Conservation (phyloP, 2,113 vertebrate genomes). For the Hyperopisus bebe region DNA sequence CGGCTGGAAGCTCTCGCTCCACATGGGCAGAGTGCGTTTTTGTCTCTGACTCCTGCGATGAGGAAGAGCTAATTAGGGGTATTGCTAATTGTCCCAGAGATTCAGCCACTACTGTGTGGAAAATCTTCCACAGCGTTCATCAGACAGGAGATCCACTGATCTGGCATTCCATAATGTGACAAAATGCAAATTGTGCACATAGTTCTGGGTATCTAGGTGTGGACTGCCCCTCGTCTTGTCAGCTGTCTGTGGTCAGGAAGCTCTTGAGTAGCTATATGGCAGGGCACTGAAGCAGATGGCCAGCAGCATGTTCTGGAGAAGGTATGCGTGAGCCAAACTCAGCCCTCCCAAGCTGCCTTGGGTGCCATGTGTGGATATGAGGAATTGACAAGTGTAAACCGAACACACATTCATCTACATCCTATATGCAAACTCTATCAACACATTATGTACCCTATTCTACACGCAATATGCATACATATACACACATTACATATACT, state of each 20-base stretch:
- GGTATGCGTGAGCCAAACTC: not conserved
- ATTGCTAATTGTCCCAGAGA: slow-evolving; percentile 14
- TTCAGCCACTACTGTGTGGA: not conserved
- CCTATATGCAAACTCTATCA: not conserved
- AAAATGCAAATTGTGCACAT: not conserved
- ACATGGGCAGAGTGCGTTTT: not conserved
- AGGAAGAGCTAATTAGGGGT: slow-evolving; percentile 18
- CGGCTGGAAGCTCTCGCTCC: slow-evolving; percentile 1
- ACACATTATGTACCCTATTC: not conserved
- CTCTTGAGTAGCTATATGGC: not conserved
- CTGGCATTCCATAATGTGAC: not conserved
- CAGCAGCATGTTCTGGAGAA: not conserved
- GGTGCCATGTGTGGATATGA: not conserved
- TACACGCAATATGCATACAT: not conserved
- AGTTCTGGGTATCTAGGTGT: not conserved
- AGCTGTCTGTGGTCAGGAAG: not conserved
- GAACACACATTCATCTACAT: not conserved
- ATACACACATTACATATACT: not conserved
- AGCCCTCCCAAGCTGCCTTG: not conserved
- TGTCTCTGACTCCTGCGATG: not conserved
- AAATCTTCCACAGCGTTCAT: not conserved
- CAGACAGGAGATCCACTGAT: not conserved
- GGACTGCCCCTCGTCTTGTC: not conserved
- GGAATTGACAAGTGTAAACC: not conserved
- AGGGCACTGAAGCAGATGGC: not conserved